Conservation (phyloP, 2,888 invertebrate species). For the Andrena chrysosceles region DNA sequence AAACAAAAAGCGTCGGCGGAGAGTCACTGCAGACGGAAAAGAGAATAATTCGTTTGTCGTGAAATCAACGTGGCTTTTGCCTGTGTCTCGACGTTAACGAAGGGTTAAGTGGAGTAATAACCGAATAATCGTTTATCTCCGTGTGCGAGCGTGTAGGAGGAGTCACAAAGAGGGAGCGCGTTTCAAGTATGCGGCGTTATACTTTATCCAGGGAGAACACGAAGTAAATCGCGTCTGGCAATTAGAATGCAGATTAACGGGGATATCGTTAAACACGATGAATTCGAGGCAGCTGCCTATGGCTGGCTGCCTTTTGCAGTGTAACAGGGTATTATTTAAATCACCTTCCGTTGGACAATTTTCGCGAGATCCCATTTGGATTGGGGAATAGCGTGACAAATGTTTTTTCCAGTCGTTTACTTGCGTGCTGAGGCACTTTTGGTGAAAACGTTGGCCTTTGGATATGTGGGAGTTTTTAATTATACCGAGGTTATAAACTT, state of each 20-base stretch:
- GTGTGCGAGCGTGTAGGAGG: background rate
- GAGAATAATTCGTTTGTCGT: conserved; percentile 61
- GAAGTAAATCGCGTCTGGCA: conserved; percentile 24
- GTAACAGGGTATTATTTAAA: too few species aligned
- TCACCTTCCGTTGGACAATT: too few species aligned
- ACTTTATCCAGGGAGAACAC: conserved; percentile 11
- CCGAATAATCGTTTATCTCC: conserved; percentile 51
- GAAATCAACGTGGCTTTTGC: conserved; percentile 42
- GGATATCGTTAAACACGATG: background rate
- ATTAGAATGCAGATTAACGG: conserved; percentile 31
- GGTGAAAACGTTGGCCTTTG: too few species aligned
- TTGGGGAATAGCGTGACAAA: too few species aligned
- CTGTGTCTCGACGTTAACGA: conserved; percentile 36
- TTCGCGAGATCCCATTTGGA: too few species aligned
- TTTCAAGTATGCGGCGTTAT: background rate
- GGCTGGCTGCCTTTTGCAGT: background rate
- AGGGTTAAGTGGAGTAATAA: conserved; percentile 52
- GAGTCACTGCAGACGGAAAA: background rate
- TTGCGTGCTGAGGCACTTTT: too few species aligned
- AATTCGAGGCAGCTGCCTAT: background rate
- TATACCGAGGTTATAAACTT: too few species aligned
- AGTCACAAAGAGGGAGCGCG: background rate
- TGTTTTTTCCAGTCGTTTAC: too few species aligned
- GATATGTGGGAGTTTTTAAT: too few species aligned
- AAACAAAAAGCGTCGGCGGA: conserved; percentile 33